phyloP scores from a whole-genome alignment of 2,113 vertebrate species.

The Nansenia antarctica region DNA sequence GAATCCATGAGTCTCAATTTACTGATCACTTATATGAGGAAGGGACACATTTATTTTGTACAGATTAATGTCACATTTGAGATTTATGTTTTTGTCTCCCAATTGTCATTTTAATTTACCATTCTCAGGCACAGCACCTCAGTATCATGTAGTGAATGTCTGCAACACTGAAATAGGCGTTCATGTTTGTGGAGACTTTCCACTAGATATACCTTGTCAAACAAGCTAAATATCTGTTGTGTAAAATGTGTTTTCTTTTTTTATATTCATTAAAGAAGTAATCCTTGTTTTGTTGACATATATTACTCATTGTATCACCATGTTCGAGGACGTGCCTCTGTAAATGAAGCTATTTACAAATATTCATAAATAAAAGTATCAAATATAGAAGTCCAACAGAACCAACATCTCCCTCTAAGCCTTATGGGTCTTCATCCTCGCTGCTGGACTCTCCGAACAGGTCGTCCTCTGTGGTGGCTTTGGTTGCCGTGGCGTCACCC shows the following conservation, averaged over 20 bases:
- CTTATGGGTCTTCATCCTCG: conserved; percentile 42
- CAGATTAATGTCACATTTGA: conserved; percentile 45
- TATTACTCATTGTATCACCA: not conserved
- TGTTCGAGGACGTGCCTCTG: not conserved
- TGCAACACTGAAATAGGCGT: conserved; percentile 34
- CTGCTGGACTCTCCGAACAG: conserved; percentile 67
- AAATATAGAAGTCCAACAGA: not conserved
- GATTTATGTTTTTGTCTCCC: not conserved
- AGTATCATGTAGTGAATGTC: not conserved
- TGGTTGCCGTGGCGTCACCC: conserved; percentile 27
- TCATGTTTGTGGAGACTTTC: conserved; percentile 30
- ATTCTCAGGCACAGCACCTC: not conserved
- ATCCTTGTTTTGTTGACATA: not conserved
- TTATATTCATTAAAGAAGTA: conserved; percentile 63
- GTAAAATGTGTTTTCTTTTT: conserved; percentile 34
- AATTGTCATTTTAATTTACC: not conserved
- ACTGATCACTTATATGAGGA: not conserved
- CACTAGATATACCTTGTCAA: conserved; percentile 36
- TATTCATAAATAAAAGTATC: not conserved
- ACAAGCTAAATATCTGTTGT: conserved; percentile 18
- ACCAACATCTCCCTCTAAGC: not conserved
- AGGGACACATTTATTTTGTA: not conserved
- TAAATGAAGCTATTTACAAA: not conserved
- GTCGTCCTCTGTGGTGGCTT: conserved; percentile 19
- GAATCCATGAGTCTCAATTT: not conserved